Conservation (phyloP, 1,140 invertebrate species). For the Procambarus virginalis region DNA sequence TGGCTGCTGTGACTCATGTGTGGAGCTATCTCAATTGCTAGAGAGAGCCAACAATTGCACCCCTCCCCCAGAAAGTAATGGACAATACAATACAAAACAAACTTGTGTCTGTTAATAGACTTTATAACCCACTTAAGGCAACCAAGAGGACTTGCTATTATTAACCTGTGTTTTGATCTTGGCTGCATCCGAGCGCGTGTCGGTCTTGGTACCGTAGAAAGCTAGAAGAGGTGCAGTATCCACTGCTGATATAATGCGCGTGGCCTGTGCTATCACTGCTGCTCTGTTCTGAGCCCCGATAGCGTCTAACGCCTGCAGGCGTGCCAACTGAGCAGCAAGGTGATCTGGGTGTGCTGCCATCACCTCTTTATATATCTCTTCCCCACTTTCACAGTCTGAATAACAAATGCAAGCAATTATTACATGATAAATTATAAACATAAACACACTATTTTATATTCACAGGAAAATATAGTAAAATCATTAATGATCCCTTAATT, state of each 20-base stretch:
- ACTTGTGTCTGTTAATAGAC: background rate
- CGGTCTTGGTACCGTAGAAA: constrained; percentile 59
- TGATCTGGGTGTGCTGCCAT: constrained; percentile 59
- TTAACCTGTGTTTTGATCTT: constrained; percentile 58
- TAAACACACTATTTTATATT: too few relatives aligned
- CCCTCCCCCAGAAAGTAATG: too few relatives aligned
- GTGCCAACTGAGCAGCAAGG: constrained; percentile 53
- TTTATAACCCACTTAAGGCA: too few relatives aligned
- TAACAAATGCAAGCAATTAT: background rate
- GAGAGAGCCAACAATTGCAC: too few relatives aligned
- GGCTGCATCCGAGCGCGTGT: constrained; percentile 57
- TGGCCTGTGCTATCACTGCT: constrained; percentile 38
- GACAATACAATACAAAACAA: too few relatives aligned
- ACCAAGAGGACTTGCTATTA: background rate
- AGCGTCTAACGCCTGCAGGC: constrained; percentile 52
- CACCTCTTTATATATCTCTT: constrained; percentile 48
- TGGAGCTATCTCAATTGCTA: too few relatives aligned
- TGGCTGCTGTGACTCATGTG: too few relatives aligned
- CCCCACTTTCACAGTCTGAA: constrained; percentile 49
- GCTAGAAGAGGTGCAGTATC: constrained; percentile 48
- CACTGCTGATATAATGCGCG: constrained; percentile 36
- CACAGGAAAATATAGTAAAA: too few relatives aligned
- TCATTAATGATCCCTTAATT: too few relatives aligned
- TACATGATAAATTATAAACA: too few relatives aligned
- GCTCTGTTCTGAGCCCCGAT: constrained; percentile 41